Evolutionary conservation across 2,888 invertebrate genomes (phyloP), one percentile per base, ranked within the genome.

Genomic region (Cactoblastis cactorum): DNA sequence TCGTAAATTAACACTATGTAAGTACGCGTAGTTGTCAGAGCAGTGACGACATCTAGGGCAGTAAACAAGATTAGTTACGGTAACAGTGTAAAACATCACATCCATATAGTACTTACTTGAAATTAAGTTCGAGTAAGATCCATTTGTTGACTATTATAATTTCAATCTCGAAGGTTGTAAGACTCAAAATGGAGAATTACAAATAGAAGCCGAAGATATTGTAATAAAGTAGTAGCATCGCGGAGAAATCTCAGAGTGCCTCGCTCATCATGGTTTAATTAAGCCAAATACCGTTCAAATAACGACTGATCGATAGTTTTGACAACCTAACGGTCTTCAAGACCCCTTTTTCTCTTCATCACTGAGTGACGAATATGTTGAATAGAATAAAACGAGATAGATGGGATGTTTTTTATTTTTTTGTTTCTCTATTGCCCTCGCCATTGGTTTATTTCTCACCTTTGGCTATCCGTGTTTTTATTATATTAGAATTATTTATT

Each of bases 11-110:
- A 53, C 57, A 55, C 53, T 60, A 53, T 56, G 56, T 57, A 57
- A 56, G 57, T 59, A 55, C 59, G 58, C 12, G 33, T 43, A 14
- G 52, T 49, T 53, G 34, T 35, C 53, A 45, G 51, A 50, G 48
- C 57, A 51, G 65, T 68, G 69, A 61, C 66, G 67, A 72, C 69
- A 69, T 65, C 57, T 62, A 62, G 55, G 53, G 59, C 60, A 63
- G 69, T 75, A 73, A 71, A 74, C 65, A 59, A 69, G 70, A 71
- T 75, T 68, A 69, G 59, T n/a, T 54, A 56, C 55, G 39, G 43
- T 18, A 19, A n/a, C 15, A 17, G 37, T 37, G 37, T 37, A 37
- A 28, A 28, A 37, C 37, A 37, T 17, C 37, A 9, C 37, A 37
- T 37, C 6, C 15, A 37, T 9, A 4, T 15, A 6, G 37, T 37